Conservation (phyloP, 1,140 invertebrate species). For the Eumaeus atala region DNA sequence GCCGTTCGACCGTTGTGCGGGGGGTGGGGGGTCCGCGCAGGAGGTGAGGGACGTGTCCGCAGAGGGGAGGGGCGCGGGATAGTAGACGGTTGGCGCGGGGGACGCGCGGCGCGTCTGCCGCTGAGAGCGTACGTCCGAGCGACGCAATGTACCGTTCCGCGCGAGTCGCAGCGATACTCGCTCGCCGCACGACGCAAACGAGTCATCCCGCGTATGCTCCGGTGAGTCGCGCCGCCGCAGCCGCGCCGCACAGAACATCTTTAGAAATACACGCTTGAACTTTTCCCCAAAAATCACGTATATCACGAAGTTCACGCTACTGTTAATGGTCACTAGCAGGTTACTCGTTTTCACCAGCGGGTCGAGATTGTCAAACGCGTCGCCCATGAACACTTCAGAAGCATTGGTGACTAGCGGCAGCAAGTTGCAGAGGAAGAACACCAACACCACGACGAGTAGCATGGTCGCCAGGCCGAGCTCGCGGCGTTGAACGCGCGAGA, state of each 20-base stretch:
- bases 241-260: constrained; percentile 85
- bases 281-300: constrained; percentile 98
- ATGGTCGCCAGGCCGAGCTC: constrained; percentile 95
- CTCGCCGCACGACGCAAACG: constrained; percentile 83
- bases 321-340: constrained; percentile 96
- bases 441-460: constrained; percentile 93
- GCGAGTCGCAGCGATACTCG: constrained; percentile 80
- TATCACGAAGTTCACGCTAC: constrained; percentile 97
- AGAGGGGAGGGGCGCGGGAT: constrained; percentile 46
- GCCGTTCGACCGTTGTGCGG: constrained; percentile 40
- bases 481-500: constrained; percentile 86
- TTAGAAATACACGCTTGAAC: constrained; percentile 92
- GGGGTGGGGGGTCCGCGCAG: constrained; percentile 25
- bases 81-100: constrained; percentile 51
- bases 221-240: constrained; percentile 76
- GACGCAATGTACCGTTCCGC: constrained; percentile 66
- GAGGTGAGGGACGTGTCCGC: constrained; percentile 35
- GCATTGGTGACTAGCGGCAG: constrained; percentile 92
- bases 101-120: constrained; percentile 27
- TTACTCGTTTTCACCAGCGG: constrained; percentile 91
- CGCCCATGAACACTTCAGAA: constrained; percentile 84
- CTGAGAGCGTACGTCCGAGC: constrained; percentile 30
- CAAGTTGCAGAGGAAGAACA: constrained; percentile 96
- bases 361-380: constrained; percentile 78
- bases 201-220: constrained; percentile 84